Evolutionary conservation across 2,797 vertebrate genomes (phyloP), one percentile per base, ranked within the genome.

Genomic region (Apogon hyalosoma): DNA sequence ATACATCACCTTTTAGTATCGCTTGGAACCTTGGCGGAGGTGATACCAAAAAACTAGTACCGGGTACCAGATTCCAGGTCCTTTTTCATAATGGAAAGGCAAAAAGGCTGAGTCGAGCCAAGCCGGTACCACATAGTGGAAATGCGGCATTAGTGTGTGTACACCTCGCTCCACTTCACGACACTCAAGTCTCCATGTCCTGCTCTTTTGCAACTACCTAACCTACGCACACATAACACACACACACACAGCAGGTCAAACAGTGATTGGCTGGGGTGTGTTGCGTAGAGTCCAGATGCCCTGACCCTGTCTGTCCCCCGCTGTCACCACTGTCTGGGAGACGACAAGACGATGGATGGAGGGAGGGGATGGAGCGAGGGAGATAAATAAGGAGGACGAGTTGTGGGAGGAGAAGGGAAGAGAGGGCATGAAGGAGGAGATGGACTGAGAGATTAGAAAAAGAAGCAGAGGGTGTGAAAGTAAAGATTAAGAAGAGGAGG

Each of bases 241-340:
- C 41, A 28, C 41, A 56, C 71, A 45, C 63, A 39, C 63, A 18
- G 42, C 45, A 43, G 73, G 77, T 84, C 83, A 80, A 53, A 38
- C 61, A 59, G 38, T 74, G 84, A 86, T 87, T 88, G 87, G 84
- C 81, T 80, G 73, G 42, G 55, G 53, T 54, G 42, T 68, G 59
- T 31, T 66, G 57, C 18, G 24, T 43, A 40, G 59, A 75, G 80
- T 82, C 80, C 76, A 49, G 65, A 70, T 78, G 83, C 77, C 80
- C 42, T 56, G 86, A 90, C 89, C 90, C 88, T 61, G 80, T 90
- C 88, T 80, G 81, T 88, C 80, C 82, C 65, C 67, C 14, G 15
- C 83, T 79, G 81, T 87, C 82, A 81, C 49, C 63, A 53, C 77
- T 80, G 83, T 85, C 83, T 85, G 80, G 68, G 72, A 68, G 67